Base-by-base conservation (phyloP, 2,888 invertebrate species). In the Caradrina clavipalpis region DNA sequence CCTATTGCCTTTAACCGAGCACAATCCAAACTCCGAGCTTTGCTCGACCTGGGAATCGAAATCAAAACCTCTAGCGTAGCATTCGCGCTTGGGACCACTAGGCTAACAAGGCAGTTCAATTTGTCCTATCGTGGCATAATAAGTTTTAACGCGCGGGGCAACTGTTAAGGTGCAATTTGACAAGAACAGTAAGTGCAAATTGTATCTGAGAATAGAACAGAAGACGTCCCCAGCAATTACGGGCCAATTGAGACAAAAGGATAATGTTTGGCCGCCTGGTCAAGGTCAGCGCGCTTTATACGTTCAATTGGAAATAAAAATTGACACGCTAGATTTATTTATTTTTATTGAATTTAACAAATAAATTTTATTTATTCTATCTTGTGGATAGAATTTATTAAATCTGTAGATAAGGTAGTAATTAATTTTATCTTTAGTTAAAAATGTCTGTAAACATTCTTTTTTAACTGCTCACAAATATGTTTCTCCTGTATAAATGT, bases 181-280 rank as follows among this genome's bases (percentile, higher is more conserved):
- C 88, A 88, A 84, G 83, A 86, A 83, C 76, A 81, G 83, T 91
- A 92, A 94, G 94, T 94, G 95, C 91, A 93, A 95, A 94, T 93
- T 94, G 94, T 92, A 89, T 92, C 95, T 92, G 84, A 93, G 93
- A 95, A 95, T 95, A 95, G 95, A 92, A 90, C 88, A 82, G 89
- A 91, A 93, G 91, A 90, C 90, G 93, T 90, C 93, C 88, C 87
- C 90, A 89, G 84, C 95, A 95, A 96, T 96, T 96, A 94, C 94
- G 81, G 90, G 85, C 82, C 95, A 96, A 95, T 95, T 95, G 95
- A 95, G 91, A 93, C 95, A 94, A 95, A 93, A 96, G 95, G 95
- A 96, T 95, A 95, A 95, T 95, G 94, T 94, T 95, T 91, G 94
- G 93, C 90, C 91, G 91, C 82, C 89, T 90, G 94, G 94, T 94